Evolutionary conservation across 1,140 invertebrate genomes (phyloP), one percentile per base, ranked within the genome.

Genomic region (Babylonia areolata): DNA sequence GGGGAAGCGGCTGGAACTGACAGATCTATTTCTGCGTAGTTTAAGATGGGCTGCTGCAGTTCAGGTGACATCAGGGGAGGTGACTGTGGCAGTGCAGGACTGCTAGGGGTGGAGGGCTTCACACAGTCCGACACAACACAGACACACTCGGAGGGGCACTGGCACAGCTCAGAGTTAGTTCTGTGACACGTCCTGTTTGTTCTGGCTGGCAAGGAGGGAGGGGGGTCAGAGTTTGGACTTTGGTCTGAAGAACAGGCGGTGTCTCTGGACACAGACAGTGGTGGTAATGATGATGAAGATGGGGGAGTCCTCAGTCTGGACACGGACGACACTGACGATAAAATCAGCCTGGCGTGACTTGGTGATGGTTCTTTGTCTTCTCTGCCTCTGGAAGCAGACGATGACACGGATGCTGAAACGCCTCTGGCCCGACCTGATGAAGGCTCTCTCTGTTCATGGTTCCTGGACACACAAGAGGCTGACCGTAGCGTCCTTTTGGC

Each of bases 1-100:
- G 46, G 37, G 84, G 42, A 35, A 46, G 54, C 15, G 46, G 75
- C 37, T 33, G 71, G 37, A 23, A 35, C 42, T 46, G 86, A 85
- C 51, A 93, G 85, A 77, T 93, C 92, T 39, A 93, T 91, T 84
- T 93, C 92, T 37, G 91, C 92, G 89, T 94, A 94, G 64, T 93
- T 93, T 28, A 94, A 84, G 81, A 90, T 88, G 28, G 89, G 88
- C 69, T 93, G 89, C 23, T 87, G 82, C 42, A 87, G 89, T 46
- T 92, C 91, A 31, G 86, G 54, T 33, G 87, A 83, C 23, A 40
- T 33, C 33, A 84, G 82, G 23, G 28, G 42, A 1, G 58, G 2
- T 23, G 54, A 83, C 33, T n/a, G 83, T 79, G 69, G 81, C 84
- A 75, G 58, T 35, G 86, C 85, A 37, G 91, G 89, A 40, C 90